Conservation (phyloP, 2,888 invertebrate genomes). For the Tanytarsus gracilentus region DNA sequence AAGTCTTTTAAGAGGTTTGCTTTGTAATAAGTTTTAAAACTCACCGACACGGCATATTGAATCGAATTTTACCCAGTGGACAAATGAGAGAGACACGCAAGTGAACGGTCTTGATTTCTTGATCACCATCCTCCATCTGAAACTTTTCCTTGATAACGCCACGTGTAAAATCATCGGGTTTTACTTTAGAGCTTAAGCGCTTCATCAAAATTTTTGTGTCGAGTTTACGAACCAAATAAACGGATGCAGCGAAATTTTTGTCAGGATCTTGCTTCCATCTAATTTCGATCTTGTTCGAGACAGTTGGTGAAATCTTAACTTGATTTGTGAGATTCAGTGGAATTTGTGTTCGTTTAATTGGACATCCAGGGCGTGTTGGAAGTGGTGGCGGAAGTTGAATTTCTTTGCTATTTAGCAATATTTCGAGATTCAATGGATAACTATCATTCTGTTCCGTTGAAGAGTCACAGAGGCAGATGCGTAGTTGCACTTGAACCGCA, state of each 20-base stretch:
- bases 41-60: conserved; percentile 61
- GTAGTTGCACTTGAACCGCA: background rate
- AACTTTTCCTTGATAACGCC: background rate
- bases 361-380: background rate
- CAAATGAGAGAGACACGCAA: conserved; percentile 83
- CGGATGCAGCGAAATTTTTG: background rate
- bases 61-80: conserved; percentile 76
- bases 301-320: background rate
- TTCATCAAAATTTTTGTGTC: too few species aligned
- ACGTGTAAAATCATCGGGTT: background rate
- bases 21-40: background rate
- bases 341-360: background rate
- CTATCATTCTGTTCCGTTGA: background rate
- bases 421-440: background rate
- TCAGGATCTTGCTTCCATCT: background rate
- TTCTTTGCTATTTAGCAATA: background rate
- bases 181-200: background rate
- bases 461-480: background rate
- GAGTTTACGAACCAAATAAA: background rate
- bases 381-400: background rate
- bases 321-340: background rate
- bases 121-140: conserved; percentile 68
- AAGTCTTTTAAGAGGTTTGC: too few species aligned
- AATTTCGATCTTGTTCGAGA: background rate
- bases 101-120: conserved; percentile 83